phyloP scores from a whole-genome alignment of 2,888 invertebrate species.

The Hyalella azteca region DNA sequence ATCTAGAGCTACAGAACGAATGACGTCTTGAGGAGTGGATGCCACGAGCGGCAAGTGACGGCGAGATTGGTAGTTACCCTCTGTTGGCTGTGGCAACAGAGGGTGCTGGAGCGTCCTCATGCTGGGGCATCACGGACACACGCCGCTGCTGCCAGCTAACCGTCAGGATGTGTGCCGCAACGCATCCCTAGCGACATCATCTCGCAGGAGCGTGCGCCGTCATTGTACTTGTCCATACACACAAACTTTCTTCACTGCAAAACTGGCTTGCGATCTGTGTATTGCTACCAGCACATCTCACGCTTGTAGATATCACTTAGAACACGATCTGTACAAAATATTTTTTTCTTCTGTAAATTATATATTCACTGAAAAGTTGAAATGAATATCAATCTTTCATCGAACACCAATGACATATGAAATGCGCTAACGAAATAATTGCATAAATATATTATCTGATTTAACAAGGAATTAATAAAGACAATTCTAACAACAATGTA shows the following conservation, averaged over 20 bases:
- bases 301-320: background rate
- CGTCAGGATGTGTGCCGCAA: background rate
- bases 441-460: no score
- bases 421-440: no score
- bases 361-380: no score
- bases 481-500: no score
- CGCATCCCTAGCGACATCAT: background rate
- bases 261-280: background rate
- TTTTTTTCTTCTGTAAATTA: no score
- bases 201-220: background rate
- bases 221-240: background rate
- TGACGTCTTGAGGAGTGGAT: background rate
- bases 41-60: background rate
- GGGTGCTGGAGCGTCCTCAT: conserved; percentile 36
- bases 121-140: conserved; percentile 17
- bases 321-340: no score
- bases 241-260: background rate
- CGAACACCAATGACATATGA: no score
- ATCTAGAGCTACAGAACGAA: conserved; percentile 13
- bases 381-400: no score
- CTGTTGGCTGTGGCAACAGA: conserved; percentile 38
- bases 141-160: background rate
- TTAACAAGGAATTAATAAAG: no score
- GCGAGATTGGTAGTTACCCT: conserved; percentile 1
- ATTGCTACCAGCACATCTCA: background rate